phyloP scores from a whole-genome alignment of 2,888 invertebrate species.

The Sceliomorpha sp. region DNA sequence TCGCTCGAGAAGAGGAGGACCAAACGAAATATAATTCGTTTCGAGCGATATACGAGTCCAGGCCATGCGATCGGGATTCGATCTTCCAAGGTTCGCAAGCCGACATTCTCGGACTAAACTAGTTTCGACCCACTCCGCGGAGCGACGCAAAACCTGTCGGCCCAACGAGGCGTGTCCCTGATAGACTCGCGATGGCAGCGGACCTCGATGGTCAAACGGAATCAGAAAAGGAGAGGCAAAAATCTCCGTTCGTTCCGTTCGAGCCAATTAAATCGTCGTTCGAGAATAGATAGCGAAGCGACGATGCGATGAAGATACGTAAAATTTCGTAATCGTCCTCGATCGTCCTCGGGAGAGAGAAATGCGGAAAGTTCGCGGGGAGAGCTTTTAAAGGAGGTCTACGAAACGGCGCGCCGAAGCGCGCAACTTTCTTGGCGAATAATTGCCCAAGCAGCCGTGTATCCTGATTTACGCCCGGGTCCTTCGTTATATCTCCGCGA shows the following conservation, averaged over 20 bases:
- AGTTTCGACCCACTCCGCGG: slow-evolving; percentile 34
- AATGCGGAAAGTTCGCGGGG: background rate
- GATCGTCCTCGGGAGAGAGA: background rate
- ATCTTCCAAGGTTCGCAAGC: slow-evolving; percentile 34
- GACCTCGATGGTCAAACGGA: slow-evolving; percentile 36
- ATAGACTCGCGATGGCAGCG: slow-evolving; percentile 45
- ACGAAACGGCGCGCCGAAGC: background rate
- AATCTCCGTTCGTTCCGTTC: slow-evolving; percentile 30
- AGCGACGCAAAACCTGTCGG: slow-evolving; percentile 49
- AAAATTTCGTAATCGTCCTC: slow-evolving; percentile 15
- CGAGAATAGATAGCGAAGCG: slow-evolving; percentile 21
- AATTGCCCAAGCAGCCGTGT: slow-evolving; percentile 14
- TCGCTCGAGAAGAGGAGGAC: too few species aligned
- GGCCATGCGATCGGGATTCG: slow-evolving; percentile 48
- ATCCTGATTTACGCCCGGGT: slow-evolving; percentile 34
- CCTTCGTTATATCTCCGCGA: slow-evolving; percentile 23
- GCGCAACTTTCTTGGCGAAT: slow-evolving; percentile 24
- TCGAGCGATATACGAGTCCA: slow-evolving; percentile 30
- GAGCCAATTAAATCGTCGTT: slow-evolving; percentile 23
- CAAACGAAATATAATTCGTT: slow-evolving; percentile 40
- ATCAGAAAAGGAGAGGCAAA: slow-evolving; percentile 22
- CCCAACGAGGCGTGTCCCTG: slow-evolving; percentile 50
- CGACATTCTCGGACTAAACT: slow-evolving; percentile 49
- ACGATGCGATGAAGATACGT: slow-evolving; percentile 24
- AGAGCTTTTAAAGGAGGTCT: slow-evolving; percentile 2